phyloP scores from a whole-genome alignment of 2,113 vertebrate species.

The Brachypteracias leptosomus region DNA sequence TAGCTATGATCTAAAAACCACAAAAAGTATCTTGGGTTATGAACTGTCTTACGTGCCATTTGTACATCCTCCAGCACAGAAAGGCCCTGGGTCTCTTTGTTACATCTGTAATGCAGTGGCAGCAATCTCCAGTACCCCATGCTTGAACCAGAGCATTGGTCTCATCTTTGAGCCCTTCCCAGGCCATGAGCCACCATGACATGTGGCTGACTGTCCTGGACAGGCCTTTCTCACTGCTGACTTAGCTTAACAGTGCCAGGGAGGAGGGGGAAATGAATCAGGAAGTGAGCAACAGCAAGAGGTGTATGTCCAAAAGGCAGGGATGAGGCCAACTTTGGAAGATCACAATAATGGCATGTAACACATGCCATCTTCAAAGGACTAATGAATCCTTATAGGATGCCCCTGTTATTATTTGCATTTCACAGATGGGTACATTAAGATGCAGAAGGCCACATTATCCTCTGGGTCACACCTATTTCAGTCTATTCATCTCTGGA shows the following conservation, averaged over 20 bases:
- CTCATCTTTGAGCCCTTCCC: neutral
- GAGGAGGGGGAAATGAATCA: constrained; percentile 63
- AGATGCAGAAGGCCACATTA: constrained; percentile 38
- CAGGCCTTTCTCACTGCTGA: neutral
- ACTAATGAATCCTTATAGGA: constrained; percentile 43
- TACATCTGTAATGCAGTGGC: neutral
- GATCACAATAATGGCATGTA: constrained; percentile 46
- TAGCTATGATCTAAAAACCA: neutral
- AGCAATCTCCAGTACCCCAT: neutral
- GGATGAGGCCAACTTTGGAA: constrained; percentile 13
- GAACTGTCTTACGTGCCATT: neutral
- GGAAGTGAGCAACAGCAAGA: constrained; percentile 50
- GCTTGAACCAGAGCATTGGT: neutral
- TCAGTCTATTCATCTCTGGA: constrained; percentile 29
- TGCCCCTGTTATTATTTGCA: constrained; percentile 57
- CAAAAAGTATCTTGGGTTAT: neutral
- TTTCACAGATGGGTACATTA: constrained; percentile 35
- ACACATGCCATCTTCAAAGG: constrained; percentile 58
- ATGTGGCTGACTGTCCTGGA: constrained; percentile 2
- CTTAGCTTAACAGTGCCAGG: constrained; percentile 19
- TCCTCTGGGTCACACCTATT: constrained; percentile 55
- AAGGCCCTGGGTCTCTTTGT: neutral
- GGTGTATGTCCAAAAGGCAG: constrained; percentile 34
- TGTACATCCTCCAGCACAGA: neutral
- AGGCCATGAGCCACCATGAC: constrained; percentile 13